Base-by-base conservation (phyloP, 2,888 invertebrate species). In the Eledona agricola region DNA sequence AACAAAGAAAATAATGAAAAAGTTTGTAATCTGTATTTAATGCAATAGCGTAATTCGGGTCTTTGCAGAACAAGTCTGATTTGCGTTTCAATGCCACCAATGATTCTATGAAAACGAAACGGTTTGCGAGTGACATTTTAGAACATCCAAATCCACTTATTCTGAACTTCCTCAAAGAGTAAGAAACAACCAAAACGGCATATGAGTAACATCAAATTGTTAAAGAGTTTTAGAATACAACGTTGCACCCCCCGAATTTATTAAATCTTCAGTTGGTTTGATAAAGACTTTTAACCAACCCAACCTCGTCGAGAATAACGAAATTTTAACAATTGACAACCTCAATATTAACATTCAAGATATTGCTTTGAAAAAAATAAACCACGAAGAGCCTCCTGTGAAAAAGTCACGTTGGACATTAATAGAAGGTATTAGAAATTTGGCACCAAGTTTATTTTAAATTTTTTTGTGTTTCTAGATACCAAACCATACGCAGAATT, bases 381-480 rank as follows among this genome's bases (percentile, higher is more conserved):
- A 10, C 23, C 37, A 19, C 20, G 13, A 19, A 37, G 5, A 16
- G 4, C 12, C n/a, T 2, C 20, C 32, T 19, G 13, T 38, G 11
- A 16, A 12, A 23, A 29, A 26, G 10, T 42, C n/a, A 25, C 49
- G 53, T 22, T 63, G 64, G 63, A 54, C 5, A 19, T 46, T 38
- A 47, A 53, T 63, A 43, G 40, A 58, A 55, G 59, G 62, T 59
- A 42, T n/a, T n/a, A n/a, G n/a, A n/a, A n/a, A n/a, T 38, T 26
- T 19, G 2, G 12, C 7, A 31, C 3, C 20, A n/a, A n/a, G n/a
- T n/a, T 34, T 22, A 16, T 32, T 34, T 13, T 22, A 11, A 28
- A 26, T 4, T 19, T 19, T 26, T 12, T 49, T 43, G 31, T 28
- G 56, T 50, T 66, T 64, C 38, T 26, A 71, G 71, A 70, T 58